phyloP scores from a whole-genome alignment of 2,888 invertebrate species.

The Chaitophorus viminalis region DNA sequence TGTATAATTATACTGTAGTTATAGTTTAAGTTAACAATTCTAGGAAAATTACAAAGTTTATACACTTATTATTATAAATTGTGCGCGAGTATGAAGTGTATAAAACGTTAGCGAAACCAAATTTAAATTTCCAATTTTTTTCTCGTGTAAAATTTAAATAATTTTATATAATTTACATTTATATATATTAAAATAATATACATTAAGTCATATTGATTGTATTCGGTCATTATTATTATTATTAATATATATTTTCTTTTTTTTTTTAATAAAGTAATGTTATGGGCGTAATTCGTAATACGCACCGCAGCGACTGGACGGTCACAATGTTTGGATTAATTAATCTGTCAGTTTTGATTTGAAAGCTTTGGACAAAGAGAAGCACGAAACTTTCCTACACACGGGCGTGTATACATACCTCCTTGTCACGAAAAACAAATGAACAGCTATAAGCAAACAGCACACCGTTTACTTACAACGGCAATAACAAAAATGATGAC shows the following conservation, averaged over 20 bases:
- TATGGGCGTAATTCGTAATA: background rate
- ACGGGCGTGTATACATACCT: background rate
- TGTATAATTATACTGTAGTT: too few species aligned
- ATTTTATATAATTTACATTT: too few species aligned
- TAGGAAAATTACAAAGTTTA: too few species aligned
- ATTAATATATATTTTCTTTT: background rate
- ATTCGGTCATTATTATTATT: background rate
- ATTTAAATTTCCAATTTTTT: background rate
- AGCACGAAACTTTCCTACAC: constrained; percentile 4
- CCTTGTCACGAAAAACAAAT: constrained; percentile 23
- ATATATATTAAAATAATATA: too few species aligned
- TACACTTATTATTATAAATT: too few species aligned
- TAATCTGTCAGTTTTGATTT: constrained; percentile 43
- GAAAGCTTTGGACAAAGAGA: constrained; percentile 18
- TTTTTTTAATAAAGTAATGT: constrained; percentile 8
- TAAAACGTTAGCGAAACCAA: too few species aligned
- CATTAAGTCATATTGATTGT: too few species aligned
- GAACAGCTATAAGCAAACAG: constrained; percentile 5
- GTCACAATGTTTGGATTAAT: constrained; percentile 17
- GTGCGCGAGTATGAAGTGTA: too few species aligned
- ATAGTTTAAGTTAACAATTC: too few species aligned
- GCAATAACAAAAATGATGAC: background rate
- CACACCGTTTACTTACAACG: background rate
- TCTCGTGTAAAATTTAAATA: background rate
- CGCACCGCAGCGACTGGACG: background rate